Base-by-base conservation (phyloP, 1,140 invertebrate genomes). In the Micrasema longulum region DNA sequence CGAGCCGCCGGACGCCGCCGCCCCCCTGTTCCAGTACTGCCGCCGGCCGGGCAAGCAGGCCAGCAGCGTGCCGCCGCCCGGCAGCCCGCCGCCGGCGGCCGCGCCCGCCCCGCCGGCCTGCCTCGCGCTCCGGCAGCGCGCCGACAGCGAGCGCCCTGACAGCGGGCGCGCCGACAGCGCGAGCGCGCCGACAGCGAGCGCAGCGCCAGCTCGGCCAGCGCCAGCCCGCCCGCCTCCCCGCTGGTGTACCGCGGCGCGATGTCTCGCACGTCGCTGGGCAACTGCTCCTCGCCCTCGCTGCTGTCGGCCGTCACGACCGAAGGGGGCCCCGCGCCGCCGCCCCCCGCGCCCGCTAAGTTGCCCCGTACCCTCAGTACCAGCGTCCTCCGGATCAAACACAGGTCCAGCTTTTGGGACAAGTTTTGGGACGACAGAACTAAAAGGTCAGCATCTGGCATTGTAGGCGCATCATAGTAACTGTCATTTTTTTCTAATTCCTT, bases 341-440 rank as follows among this genome's bases (percentile, higher is more conserved):
- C 71, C 78, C 79, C 69, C 78, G 78, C 73, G 80, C 80, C 67
- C 11, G 78, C 82, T 57, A 85, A 85, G 71, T 85, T 93, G 22
- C 92, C 92, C 1, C 85, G 92, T 52, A 94, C 93, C 0, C 87
- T 93, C 36, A 93, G 91, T 77, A 93, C 92, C 52, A 92, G 91
- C 69, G 91, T 92, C 23, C 85, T 95, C 18, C 85, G 92, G 69
- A 90, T 94, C 78, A 92, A 89, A 82, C 88, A 87, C 79, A 86
- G 88, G 73, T 90, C 87, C 72, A 89, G 88, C 41, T 95, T 94
- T 79, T 95, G 93, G 93, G 92, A 94, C 76, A 92, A 93, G 76
- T 91, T 93, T 79, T 93, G 90, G 87, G 88, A 91, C 72, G 87
- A 91, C 65, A 85, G 88, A 69, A 87, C 85, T 47, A 88, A 88